Percentiles rank a stretch among this genome's conserved stretches.
phyloP scores from a whole-genome alignment of 2,113 vertebrate species.

The Sylvia atricapilla region DNA sequence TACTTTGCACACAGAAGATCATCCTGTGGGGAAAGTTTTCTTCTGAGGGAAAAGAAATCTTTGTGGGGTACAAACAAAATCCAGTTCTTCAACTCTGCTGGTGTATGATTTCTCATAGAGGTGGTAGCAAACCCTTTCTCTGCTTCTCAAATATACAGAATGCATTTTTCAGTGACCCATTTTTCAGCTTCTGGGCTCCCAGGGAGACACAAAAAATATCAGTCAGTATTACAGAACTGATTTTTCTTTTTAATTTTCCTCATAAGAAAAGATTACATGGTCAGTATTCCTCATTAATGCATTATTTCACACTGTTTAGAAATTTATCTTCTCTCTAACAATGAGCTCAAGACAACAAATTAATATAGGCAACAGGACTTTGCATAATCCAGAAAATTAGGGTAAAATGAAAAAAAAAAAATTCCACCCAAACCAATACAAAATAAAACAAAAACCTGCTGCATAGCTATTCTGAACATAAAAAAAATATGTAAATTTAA shows the following conservation, averaged over 20 bases:
- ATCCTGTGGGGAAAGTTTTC: background rate
- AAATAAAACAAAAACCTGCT: background rate
- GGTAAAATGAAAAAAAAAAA: background rate
- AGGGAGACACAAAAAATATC: background rate
- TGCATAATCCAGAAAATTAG: background rate
- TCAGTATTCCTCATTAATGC: background rate
- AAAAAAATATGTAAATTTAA: background rate
- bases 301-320: background rate
- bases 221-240: background rate
- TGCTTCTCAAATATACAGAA: background rate
- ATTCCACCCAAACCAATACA: accelerated
- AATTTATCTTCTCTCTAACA: background rate
- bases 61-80: background rate
- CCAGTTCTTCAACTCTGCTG: background rate
- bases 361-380: background rate
- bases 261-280: background rate
- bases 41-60: background rate
- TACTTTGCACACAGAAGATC: background rate
- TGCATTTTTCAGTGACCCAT: background rate
- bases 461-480: background rate
- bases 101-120: background rate
- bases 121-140: background rate
- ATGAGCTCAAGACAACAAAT: background rate
- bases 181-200: background rate
- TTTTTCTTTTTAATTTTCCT: background rate